Evolutionary conservation across 2,797 vertebrate species (phyloP).

Genomic region (Gymnocypris eckloni): DNA sequence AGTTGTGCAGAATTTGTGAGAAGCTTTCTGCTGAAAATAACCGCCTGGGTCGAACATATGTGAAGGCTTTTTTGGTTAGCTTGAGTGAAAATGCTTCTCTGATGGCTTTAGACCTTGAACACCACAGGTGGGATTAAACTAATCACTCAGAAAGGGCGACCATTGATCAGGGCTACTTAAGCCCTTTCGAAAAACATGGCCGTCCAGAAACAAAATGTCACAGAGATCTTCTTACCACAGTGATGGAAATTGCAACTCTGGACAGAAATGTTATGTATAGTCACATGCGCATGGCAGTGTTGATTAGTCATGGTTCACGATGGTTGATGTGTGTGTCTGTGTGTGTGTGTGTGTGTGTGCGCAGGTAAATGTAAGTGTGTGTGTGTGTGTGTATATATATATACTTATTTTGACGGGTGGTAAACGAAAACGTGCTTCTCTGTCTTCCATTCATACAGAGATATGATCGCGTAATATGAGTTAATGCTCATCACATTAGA

Average conservation of each 20-base stretch:
- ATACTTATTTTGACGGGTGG: too few species aligned
- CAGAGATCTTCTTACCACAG: conserved; percentile 17
- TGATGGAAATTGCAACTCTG: conserved; percentile 11
- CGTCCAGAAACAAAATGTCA: conserved; percentile 48
- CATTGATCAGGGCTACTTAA: conserved; percentile 39
- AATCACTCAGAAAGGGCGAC: conserved; percentile 43
- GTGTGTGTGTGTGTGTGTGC: too few species aligned
- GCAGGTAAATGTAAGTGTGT: too few species aligned
- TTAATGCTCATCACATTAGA: too few species aligned
- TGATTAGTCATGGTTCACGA: neutral
- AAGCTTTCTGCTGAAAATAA: conserved; percentile 36
- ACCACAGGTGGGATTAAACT: conserved; percentile 50
- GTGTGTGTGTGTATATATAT: too few species aligned
- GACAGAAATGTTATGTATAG: conserved; percentile 29
- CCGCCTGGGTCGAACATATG: conserved; percentile 30
- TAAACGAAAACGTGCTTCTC: too few species aligned
- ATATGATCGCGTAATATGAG: too few species aligned
- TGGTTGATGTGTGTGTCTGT: too few species aligned
- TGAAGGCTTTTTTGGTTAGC: conserved; percentile 20
- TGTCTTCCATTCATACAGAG: too few species aligned
- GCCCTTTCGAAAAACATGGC: conserved; percentile 29
- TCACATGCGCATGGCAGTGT: conserved; percentile 2
- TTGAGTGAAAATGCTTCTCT: conserved; percentile 48
- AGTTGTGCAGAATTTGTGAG: conserved; percentile 25
- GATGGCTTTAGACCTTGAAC: conserved; percentile 47